Evolutionary conservation across 2,797 vertebrate species (phyloP), one percentile per base, ranked within the genome.

Genomic region (Lacerta viridis): DNA sequence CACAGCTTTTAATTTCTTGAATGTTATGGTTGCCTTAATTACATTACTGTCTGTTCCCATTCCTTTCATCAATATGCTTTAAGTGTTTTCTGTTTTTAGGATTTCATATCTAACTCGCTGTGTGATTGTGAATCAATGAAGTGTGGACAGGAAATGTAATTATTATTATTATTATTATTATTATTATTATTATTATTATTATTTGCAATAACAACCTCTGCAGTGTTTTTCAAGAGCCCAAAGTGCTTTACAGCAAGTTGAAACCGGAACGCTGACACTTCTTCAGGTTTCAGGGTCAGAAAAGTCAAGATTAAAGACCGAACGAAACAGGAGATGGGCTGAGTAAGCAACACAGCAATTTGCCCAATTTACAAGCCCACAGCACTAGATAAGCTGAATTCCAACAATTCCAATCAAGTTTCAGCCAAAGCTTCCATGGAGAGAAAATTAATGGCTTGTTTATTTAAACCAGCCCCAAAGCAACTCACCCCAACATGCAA

Each of bases 351-450:
- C 18, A 0, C 8, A 80, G 59, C 41, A 27, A 77, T 10, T 27
- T 0, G 17, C 33, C 64, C 55, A 8, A 46, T 82, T 92, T 92
- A 84, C 87, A 71, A 91, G 80, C 41, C 88, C 7, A 85, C 69
- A 17, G n/a, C n/a, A 90, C 39, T n/a, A 79, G 33, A 77, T 68
- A 76, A 18, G 8, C 81, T 74, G 81, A 55, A 55, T 55, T 55
- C 50, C 50, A 55, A 55, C 50, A 89, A 82, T 20, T 0, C 0
- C 43, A 92, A 92, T n/a, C 71, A 1, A 85, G 90, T 0, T 4
- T 41, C 71, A 85, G 90, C 88, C 92, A 86, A 36, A 59, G 71
- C 81, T 83, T 89, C 87, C 80, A 27, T 75, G 23, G 29, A 18
- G 87, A 78, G 90, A 92, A 88, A 92, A 93, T 46, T 43, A 0